Percentiles rank a stretch among this genome's conserved stretches.
Evolutionary conservation across 2,888 invertebrate species (phyloP).

Genomic region (Ichneumon xanthorius): DNA sequence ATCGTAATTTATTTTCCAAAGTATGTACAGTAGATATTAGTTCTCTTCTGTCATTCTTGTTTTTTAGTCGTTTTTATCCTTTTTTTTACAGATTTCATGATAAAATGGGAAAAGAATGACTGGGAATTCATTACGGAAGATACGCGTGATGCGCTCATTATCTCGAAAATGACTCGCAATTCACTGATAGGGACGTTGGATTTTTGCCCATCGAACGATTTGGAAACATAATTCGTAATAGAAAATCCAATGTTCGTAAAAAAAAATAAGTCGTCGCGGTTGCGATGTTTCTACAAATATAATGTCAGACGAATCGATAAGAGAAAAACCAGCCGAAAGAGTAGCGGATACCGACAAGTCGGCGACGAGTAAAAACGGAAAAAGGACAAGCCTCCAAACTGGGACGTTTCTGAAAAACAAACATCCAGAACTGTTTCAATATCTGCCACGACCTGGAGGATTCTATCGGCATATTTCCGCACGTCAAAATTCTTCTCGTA

Average conservation of each 20-base stretch:
- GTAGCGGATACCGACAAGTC: conserved; percentile 9
- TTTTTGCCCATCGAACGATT: neutral
- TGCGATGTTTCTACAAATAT: neutral
- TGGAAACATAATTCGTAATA: neutral
- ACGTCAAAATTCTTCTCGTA: neutral
- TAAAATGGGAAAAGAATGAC: neutral
- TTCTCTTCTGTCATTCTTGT: neutral
- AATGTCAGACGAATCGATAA: conserved; percentile 53
- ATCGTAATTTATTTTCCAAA: neutral
- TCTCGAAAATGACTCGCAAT: neutral
- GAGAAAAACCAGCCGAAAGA: neutral
- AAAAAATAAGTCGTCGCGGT: neutral
- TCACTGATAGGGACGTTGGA: neutral
- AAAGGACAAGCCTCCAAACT: conserved; percentile 36
- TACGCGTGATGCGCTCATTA: conserved; percentile 9
- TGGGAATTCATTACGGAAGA: conserved; percentile 4
- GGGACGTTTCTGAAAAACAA: conserved; percentile 63
- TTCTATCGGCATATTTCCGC: conserved; percentile 43
- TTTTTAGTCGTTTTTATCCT: neutral
- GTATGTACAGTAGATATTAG: neutral
- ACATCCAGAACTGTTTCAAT: conserved; percentile 68
- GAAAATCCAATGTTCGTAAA: neutral
- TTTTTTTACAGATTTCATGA: neutral
- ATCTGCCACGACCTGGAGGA: conserved; percentile 68
- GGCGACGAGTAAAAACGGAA: conserved; percentile 52